phyloP scores from a whole-genome alignment of 2,113 vertebrate genomes.

The Pangasianodon hypophthalmus region DNA sequence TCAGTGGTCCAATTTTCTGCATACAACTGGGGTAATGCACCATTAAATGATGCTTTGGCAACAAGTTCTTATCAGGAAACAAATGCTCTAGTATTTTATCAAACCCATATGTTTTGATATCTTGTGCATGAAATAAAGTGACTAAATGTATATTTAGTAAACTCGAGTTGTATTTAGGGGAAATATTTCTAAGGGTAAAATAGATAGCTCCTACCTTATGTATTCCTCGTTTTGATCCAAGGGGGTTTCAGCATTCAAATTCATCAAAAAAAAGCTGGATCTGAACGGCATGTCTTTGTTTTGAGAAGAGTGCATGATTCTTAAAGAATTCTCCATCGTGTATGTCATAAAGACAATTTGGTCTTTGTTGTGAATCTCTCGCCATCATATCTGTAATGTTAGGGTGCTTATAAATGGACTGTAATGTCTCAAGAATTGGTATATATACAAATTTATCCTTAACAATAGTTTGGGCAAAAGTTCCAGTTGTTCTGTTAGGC shows the following conservation, averaged over 20 bases:
- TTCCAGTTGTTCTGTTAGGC: constrained; percentile 30
- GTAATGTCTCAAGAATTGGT: too few relatives aligned
- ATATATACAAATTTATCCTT: neutral
- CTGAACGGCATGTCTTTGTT: neutral
- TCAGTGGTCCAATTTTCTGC: too few relatives aligned
- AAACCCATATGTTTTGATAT: neutral
- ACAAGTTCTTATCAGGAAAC: too few relatives aligned
- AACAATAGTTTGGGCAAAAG: neutral
- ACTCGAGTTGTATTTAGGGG: neutral
- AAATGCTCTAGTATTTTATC: neutral
- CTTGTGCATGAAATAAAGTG: neutral
- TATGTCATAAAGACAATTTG: too few relatives aligned
- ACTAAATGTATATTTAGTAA: neutral
- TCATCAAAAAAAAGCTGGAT: neutral
- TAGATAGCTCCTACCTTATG: neutral
- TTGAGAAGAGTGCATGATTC: neutral
- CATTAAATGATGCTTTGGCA: too few relatives aligned
- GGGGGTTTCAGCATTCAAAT: neutral
- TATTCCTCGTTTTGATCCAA: neutral
- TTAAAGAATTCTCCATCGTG: too few relatives aligned
- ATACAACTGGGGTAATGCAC: too few relatives aligned
- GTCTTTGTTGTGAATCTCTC: too few relatives aligned
- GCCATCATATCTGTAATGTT: too few relatives aligned
- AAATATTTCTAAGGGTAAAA: neutral
- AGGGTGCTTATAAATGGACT: too few relatives aligned